phyloP scores from a whole-genome alignment of 2,797 vertebrate genomes.

The Helostoma temminkii region DNA sequence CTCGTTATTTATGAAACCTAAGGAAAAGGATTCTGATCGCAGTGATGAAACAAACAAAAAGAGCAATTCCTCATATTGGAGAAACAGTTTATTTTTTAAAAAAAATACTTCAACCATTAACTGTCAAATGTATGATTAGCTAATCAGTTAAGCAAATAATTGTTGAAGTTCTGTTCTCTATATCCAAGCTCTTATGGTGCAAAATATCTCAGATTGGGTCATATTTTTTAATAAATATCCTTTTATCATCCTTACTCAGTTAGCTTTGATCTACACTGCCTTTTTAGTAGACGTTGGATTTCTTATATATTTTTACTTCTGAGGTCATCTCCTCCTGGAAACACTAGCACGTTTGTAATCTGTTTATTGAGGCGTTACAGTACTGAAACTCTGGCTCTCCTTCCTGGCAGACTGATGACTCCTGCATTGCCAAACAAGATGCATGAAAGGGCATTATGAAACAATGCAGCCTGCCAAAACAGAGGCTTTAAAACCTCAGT shows the following conservation, averaged over 20 bases:
- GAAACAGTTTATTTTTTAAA: too few species aligned
- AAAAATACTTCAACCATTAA: too few species aligned
- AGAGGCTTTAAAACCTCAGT: constrained; percentile 41
- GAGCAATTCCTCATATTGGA: too few species aligned
- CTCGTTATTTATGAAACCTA: not conserved
- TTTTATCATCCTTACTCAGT: too few species aligned
- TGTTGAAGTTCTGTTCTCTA: too few species aligned
- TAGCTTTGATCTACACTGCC: too few species aligned
- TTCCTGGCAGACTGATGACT: constrained; percentile 30
- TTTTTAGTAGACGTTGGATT: too few species aligned
- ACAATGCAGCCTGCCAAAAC: constrained; percentile 44
- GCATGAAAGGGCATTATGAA: constrained; percentile 58
- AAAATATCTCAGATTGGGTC: too few species aligned
- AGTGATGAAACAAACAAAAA: not conserved
- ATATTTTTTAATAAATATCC: too few species aligned
- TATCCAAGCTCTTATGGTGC: too few species aligned
- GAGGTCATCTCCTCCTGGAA: not conserved
- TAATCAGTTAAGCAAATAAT: too few species aligned
- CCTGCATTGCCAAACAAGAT: constrained; percentile 36
- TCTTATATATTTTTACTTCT: not conserved
- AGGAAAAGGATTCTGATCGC: not conserved
- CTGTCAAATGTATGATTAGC: too few species aligned
- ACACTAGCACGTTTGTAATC: constrained; percentile 3
- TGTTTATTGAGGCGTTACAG: constrained; percentile 7
- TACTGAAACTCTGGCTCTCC: constrained; percentile 5